Evolutionary conservation across 2,113 vertebrate genomes (phyloP).

Genomic region (Lipophrys pholis): DNA sequence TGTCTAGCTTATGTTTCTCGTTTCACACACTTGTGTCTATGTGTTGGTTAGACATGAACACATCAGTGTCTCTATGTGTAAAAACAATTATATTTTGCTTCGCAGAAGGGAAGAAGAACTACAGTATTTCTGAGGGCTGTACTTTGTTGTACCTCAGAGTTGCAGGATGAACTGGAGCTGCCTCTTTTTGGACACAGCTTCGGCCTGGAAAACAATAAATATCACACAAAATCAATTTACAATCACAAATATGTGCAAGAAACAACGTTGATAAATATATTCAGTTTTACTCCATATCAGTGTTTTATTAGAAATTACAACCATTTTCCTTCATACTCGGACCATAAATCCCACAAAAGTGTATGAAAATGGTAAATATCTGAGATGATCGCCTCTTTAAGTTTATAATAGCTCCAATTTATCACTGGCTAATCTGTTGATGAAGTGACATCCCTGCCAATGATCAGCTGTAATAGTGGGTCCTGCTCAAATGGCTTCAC

Average conservation of each 20-base stretch:
- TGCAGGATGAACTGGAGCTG: conserved; percentile 75
- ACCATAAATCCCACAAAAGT: conserved; percentile 51
- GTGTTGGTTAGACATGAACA: too few relatives aligned
- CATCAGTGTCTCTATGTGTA: too few relatives aligned
- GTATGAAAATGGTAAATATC: conserved; percentile 28
- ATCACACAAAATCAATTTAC: conserved; percentile 52
- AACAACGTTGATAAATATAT: conserved; percentile 30
- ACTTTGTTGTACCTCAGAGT: conserved; percentile 78
- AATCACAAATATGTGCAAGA: conserved; percentile 49
- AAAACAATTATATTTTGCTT: too few relatives aligned
- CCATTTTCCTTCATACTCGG: conserved; percentile 37
- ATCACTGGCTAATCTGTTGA: conserved; percentile 24
- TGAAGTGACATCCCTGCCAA: too few relatives aligned
- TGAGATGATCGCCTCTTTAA: conserved; percentile 26
- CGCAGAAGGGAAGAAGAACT: too few relatives aligned
- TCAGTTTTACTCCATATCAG: conserved; percentile 6
- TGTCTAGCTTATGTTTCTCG: too few relatives aligned
- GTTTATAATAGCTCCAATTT: conserved; percentile 40
- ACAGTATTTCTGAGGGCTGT: neutral
- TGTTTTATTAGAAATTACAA: conserved; percentile 30
- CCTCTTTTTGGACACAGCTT: conserved; percentile 83
- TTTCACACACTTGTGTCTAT: too few relatives aligned
- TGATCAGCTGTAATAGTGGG: neutral
- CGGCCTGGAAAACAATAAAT: conserved; percentile 79
- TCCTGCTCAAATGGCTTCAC: conserved; percentile 21